These are phyloP conservation scores for Micrasema minimum DNA, from an alignment of 1,140 invertebrate species.

Conservation along the genomic window DNA sequence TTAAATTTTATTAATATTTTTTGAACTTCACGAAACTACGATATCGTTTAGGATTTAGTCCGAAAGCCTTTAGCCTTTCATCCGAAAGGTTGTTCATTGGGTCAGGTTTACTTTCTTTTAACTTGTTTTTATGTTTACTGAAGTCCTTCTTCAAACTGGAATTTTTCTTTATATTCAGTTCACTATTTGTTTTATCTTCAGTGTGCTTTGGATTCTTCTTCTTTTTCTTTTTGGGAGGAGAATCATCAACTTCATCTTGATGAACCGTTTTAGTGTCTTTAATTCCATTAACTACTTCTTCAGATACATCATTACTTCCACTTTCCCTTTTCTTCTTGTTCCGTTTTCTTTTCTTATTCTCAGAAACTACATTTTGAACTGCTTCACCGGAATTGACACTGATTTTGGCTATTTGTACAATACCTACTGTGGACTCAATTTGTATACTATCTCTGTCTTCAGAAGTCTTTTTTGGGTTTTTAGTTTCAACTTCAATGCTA, in stretches of 20 bases:
- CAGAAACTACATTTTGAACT: constrained; percentile 54
- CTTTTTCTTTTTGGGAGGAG: constrained; percentile 52
- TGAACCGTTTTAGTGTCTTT: constrained; percentile 9
- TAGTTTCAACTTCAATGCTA: constrained; percentile 4
- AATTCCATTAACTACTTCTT: not conserved
- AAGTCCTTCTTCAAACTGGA: constrained; percentile 37
- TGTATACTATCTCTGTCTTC: not conserved
- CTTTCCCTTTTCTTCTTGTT: constrained; percentile 52
- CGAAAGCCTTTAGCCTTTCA: constrained; percentile 86
- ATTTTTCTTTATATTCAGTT: constrained; percentile 27
- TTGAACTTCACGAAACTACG: constrained; percentile 66
- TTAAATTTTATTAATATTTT: constrained; percentile 64
- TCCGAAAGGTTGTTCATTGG: constrained; percentile 71
- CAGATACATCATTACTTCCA: constrained; percentile 49
- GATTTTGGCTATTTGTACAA: constrained; percentile 51
- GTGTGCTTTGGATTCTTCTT: constrained; percentile 43
- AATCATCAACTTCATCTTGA: constrained; percentile 16
- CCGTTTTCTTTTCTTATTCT: constrained; percentile 55
- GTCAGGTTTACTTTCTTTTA: constrained; percentile 53
- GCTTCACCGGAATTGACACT: constrained; percentile 47
- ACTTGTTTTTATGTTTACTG: constrained; percentile 22
- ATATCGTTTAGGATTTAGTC: constrained; percentile 91
- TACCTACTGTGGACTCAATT: constrained; percentile 31
- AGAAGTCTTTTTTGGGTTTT: not conserved
- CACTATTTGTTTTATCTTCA: not conserved